Base-by-base conservation (phyloP, 2,797 vertebrate species). In the Etheostoma perlongum region DNA sequence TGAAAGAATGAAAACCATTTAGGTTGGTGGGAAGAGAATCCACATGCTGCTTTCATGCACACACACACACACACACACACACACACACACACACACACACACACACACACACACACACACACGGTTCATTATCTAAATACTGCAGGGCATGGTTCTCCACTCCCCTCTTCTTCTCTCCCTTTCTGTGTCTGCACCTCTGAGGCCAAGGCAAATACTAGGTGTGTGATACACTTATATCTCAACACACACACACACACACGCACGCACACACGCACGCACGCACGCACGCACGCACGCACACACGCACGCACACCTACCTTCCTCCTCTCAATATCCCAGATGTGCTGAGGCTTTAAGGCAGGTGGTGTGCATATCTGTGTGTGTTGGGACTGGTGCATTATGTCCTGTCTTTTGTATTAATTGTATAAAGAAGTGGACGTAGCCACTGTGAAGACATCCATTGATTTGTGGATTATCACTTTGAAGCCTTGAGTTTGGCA, bases 1-100 rank as follows among this genome's bases (percentile, higher is more conserved):
- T 89, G 79, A 79, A 91, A 84, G 88, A 93, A 89, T 89, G 88
- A 92, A 93, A 90, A 90, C 79, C 81, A 88, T 94, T 92, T 90
- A 60, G 71, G 10, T 79, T 64, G 62, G 60, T 84, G 84, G 81
- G 89, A 89, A 89, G 87, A 84, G 66, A 85, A 84, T 71, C 76
- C 60, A 58, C 73, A 85, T 64, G 76, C 79, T 60, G 55, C 40
- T 72, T 71, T 42, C 1, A 73, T 52, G 36, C 16, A 49, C 67
- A 59, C 60, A 49, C 59, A 5, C 14, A 52, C 44, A n/a, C 59
- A 25, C 67, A 18, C 71, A 36, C 68, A 27, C n/a, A 40, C 27
- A 16, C 53, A 30, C 48, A 27, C 30, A 44, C 44, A 12, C 64
- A 60, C 74, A 82, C 72, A 68, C 59, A 62, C 16, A 36, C 68